Conservation (phyloP, 2,797 vertebrate species). For the Champsocephalus esox region DNA sequence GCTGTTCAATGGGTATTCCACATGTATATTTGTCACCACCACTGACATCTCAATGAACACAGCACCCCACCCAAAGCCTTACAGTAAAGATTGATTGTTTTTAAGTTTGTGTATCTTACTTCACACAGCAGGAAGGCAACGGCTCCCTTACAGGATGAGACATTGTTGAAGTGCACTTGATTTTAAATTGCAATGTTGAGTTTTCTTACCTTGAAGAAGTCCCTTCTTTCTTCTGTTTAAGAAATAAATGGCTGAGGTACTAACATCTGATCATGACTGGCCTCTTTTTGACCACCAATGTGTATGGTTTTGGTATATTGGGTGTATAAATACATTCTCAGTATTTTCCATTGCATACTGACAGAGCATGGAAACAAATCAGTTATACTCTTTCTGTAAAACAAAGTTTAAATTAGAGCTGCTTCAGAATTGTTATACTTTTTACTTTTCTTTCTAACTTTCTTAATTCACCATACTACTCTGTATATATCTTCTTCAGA, state of each 20-base stretch:
- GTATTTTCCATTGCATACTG: not conserved
- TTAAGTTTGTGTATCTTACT: conserved; percentile 78
- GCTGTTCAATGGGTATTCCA: conserved; percentile 28
- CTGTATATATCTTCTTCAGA: too few relatives aligned
- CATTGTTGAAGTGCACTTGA: conserved; percentile 87
- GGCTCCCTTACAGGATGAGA: conserved; percentile 69
- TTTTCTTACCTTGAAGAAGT: conserved; percentile 83
- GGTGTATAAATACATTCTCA: not conserved
- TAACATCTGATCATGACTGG: conserved; percentile 40
- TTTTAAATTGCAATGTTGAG: conserved; percentile 82
- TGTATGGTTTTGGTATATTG: not conserved
- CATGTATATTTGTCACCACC: conserved; percentile 20
- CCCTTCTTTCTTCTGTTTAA: conserved; percentile 83
- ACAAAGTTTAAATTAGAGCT: not conserved
- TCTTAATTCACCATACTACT: too few relatives aligned
- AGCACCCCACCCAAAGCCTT: conserved; percentile 86
- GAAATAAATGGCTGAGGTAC: conserved; percentile 86
- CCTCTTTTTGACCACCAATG: conserved; percentile 4
- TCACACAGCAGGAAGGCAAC: conserved; percentile 70
- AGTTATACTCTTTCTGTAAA: not conserved
- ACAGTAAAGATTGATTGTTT: conserved; percentile 75
- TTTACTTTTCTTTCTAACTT: too few relatives aligned
- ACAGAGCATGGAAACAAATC: too few relatives aligned
- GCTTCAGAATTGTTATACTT: not conserved
- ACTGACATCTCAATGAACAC: conserved; percentile 50